Evolutionary conservation across 1,140 invertebrate genomes (phyloP), one percentile per base, ranked within the genome.

Genomic region (Acromyrmex heyeri): DNA sequence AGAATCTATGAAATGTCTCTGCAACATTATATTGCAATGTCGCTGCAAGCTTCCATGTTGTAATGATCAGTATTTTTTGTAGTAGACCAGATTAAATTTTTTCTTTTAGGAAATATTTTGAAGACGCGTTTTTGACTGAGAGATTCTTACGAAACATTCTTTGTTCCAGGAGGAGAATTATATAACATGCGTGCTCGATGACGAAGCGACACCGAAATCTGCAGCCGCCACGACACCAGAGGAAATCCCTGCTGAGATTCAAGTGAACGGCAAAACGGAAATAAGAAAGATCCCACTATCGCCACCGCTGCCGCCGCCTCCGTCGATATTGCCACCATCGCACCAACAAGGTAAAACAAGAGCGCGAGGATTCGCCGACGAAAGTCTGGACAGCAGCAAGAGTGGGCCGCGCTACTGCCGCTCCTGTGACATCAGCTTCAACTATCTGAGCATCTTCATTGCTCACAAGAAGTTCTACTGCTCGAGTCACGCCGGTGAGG

Each of bases 101-200:
- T 72, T 10, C 8, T 48, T 53, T 18, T 53, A 16, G 3, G 38
- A 72, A 50, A 21, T 75, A 30, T 44, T 44, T 50, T 4, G 5
- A 38, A n/a, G 38, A 76, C 8, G n/a, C 5, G 12, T 16, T 16
- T 24, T 79, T 12, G n/a, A 30, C 12, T 0, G 10, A 21, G 24
- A 62, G 14, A 18, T 38, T 44, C 14, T 18, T 38, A 69, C 34
- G 18, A 62, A 50, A 55, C 12, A 21, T 61, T 57, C 57, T 83
- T 59, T 82, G 2, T 70, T 61, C 3, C 96, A 98, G 96, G 98
- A 99, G 93, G 98, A 99, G 94, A 98, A 97, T 92, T 99, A 97
- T 93, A 99, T 99, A 91, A 97, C 97, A 0, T 99, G 98, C 94
- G 97, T 99, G 44, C 95, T 98, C n/a, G 98, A 98, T 91, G 98